These are phyloP conservation scores for Pangasianodon hypophthalmus DNA, from an alignment of 2,113 vertebrate species.

Conservation along the genomic window DNA sequence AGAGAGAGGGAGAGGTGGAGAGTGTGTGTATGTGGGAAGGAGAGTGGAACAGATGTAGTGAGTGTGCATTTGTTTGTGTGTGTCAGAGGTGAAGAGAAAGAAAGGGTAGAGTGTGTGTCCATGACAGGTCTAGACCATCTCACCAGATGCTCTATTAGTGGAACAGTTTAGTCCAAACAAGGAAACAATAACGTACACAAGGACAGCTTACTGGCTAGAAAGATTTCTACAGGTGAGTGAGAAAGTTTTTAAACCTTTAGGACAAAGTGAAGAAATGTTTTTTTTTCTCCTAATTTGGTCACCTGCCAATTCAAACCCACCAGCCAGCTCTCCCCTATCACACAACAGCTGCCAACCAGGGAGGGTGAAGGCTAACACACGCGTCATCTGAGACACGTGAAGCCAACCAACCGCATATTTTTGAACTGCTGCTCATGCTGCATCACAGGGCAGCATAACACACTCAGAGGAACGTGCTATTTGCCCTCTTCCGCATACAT, in stretches of 20 bases:
- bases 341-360: background rate
- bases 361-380: background rate
- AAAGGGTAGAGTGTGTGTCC: background rate
- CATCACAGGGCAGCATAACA: background rate
- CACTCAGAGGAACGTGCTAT: background rate
- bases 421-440: background rate
- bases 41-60: slow-evolving; percentile 2
- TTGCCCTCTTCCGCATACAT: background rate
- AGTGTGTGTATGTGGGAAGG: background rate
- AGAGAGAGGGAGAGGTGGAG: slow-evolving; percentile 7
- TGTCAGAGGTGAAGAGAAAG: background rate
- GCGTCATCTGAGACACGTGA: background rate
- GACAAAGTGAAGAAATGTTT: background rate
- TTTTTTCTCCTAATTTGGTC: background rate
- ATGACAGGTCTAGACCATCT: background rate
- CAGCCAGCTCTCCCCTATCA: background rate
- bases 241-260: background rate
- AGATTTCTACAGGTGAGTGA: background rate
- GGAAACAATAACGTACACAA: background rate
- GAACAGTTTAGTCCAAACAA: background rate
- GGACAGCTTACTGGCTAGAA: background rate
- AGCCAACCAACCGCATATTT: background rate
- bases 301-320: background rate
- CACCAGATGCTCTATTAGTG: slow-evolving; percentile 14
- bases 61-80: background rate